Base-by-base conservation (phyloP, 2,888 invertebrate species). In the Erebia aethiops region DNA sequence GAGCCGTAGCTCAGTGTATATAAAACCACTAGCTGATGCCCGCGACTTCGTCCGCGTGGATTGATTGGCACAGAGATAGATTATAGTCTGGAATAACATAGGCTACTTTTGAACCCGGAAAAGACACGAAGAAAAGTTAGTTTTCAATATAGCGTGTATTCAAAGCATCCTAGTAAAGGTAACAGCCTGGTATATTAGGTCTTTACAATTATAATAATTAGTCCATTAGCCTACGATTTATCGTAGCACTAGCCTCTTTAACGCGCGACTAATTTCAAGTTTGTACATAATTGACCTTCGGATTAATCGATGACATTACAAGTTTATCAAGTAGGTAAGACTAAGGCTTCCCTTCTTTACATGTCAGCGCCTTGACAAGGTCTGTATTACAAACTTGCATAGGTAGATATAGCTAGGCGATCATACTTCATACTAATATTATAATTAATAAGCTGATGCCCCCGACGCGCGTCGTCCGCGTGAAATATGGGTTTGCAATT, bases 271-370 rank as follows among this genome's bases (percentile, higher is more conserved):
- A 46, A 57, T 41, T 66, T 21, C 56, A 56, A 66, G 66, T 57
- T 56, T 66, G 43, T 43, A 66, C 54, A 68, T 74, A 73, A 64
- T 63, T 69, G 69, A 69, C 69, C 69, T 69, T 67, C 67, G 62
- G 14, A 41, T 60, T 56, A 57, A 69, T 57, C 63, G 68, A 61
- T 64, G 49, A 64, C 56, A 64, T 69, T 64, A 69, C 26, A 64
- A 57, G 16, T 57, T 56, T 54, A 66, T 66, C 66, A 46, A 7
- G 21, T 64, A 41, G 43, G 60, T 21, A 49, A 18, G 14, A 1
- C 61, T 62, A 49, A 5, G 62, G 62, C 49, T 62, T 62, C 62
- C 14, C 49, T 62, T 62, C 62, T 62, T 62, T 62, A 62, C 62
- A 62, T 62, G 62, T 62, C 62, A 62, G 62, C 62, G 21, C 49